A percentile compares a stretch with the other conserved stretches of the same genome.
Conservation (phyloP, 2,797 vertebrate genomes). For the Anomalospiza imberbis region DNA sequence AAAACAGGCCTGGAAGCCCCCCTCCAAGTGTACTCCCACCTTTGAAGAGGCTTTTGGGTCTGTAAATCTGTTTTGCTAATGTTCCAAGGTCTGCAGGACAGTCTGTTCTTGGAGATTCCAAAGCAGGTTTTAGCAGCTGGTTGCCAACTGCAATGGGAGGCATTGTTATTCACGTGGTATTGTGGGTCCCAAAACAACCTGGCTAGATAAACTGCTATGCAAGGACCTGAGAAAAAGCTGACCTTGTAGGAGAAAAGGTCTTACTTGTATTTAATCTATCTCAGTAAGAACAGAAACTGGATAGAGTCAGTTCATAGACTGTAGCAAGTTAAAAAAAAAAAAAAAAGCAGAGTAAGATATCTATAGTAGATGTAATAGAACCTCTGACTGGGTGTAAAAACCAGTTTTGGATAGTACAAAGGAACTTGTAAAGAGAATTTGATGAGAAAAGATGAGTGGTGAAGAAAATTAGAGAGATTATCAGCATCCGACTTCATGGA, state of each 20-base stretch:
- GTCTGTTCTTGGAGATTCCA: not conserved
- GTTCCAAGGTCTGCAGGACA: not conserved
- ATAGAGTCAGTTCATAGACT: not conserved
- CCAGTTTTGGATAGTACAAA: not conserved
- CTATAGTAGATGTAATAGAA: not conserved
- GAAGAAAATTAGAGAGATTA: not conserved
- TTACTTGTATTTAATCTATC: not conserved
- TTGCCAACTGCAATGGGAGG: not conserved
- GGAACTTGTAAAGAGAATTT: not conserved
- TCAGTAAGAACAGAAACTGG: not conserved
- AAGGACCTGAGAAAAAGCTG: slow-evolving; percentile 34
- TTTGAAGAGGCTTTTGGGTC: not conserved
- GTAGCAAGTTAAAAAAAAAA: not conserved
- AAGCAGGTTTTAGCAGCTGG: not conserved
- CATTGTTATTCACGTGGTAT: not conserved
- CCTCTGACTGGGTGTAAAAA: not conserved
- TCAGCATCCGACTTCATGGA: not conserved
- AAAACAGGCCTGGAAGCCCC: not conserved
- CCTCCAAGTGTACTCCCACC: not conserved
- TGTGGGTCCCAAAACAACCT: slow-evolving; percentile 4
- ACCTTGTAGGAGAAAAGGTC: slow-evolving; percentile 1
- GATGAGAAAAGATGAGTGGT: not conserved
- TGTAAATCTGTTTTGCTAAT: not conserved
- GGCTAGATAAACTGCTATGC: not conserved
- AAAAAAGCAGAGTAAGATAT: not conserved